Evolutionary conservation across 2,888 invertebrate species (phyloP).

Genomic region (Eilema griseolum): DNA sequence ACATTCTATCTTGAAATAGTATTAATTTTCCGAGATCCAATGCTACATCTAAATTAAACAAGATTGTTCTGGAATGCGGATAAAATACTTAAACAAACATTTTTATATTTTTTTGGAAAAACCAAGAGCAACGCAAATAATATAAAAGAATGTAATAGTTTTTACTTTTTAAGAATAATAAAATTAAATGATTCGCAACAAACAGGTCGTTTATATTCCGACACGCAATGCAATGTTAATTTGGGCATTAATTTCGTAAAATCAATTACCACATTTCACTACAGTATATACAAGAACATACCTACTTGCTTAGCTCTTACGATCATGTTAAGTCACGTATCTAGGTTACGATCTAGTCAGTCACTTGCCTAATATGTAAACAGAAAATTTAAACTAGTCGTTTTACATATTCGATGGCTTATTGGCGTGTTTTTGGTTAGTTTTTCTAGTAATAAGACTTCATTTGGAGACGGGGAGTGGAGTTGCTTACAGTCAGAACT

Average conservation of each 20-base stretch:
- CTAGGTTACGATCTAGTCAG: constrained; percentile 28
- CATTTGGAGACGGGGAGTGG: constrained; percentile 8
- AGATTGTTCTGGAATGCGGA: too few relatives aligned
- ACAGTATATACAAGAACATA: not conserved
- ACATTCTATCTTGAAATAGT: not conserved
- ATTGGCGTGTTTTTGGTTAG: not conserved
- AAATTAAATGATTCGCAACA: not conserved
- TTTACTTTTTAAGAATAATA: too few relatives aligned
- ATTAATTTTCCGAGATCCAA: not conserved
- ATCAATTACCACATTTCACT: constrained; percentile 6
- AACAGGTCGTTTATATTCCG: not conserved
- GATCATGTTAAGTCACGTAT: constrained; percentile 15
- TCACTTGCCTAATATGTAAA: constrained; percentile 27
- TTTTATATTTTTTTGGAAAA: too few relatives aligned
- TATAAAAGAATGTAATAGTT: too few relatives aligned
- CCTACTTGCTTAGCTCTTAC: not conserved
- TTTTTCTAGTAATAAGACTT: not conserved
- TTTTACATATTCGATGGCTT: constrained; percentile 20
- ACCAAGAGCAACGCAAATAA: too few relatives aligned
- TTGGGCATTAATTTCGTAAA: not conserved
- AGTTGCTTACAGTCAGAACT: not conserved
- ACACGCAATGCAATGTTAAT: not conserved
- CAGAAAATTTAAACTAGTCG: constrained; percentile 26
- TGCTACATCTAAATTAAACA: too few relatives aligned
- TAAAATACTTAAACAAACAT: too few relatives aligned